Percentiles rank a stretch among this genome's conserved stretches.
Conservation (phyloP, 2,797 vertebrate genomes). For the Simalia tracyae region DNA sequence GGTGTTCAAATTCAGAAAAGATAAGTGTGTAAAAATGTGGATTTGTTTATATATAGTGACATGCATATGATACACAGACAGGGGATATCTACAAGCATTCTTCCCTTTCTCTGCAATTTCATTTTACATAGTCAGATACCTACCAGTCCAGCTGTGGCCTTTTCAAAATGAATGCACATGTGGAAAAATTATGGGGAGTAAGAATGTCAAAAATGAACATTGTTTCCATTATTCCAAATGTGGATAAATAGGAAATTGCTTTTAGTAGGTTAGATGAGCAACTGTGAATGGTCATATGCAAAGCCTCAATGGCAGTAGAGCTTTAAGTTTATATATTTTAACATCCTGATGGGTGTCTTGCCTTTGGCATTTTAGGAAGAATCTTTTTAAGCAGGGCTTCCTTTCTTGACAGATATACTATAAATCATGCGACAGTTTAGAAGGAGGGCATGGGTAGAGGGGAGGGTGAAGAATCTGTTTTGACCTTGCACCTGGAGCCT, state of each 20-base stretch:
- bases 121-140: background rate
- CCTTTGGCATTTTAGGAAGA: constrained; percentile 32
- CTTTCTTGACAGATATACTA: constrained; percentile 43
- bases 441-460: background rate
- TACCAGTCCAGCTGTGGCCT: background rate
- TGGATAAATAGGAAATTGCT: background rate
- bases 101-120: background rate
- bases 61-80: background rate
- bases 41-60: background rate
- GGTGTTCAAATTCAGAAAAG: background rate
- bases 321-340: background rate
- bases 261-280: background rate
- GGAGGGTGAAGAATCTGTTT: background rate
- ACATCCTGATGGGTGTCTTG: background rate
- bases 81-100: background rate
- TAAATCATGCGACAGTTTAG: constrained; percentile 35
- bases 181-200: background rate
- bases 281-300: background rate
- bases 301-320: background rate
- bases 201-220: background rate
- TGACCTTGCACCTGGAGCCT: constrained; percentile 42
- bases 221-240: background rate
- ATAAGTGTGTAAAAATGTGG: background rate
- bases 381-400: constrained; percentile 30
- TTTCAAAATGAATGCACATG: background rate